These are phyloP conservation scores for Dermatemys mawii DNA, from an alignment of 2,113 vertebrate genomes.

Conservation along the genomic window DNA sequence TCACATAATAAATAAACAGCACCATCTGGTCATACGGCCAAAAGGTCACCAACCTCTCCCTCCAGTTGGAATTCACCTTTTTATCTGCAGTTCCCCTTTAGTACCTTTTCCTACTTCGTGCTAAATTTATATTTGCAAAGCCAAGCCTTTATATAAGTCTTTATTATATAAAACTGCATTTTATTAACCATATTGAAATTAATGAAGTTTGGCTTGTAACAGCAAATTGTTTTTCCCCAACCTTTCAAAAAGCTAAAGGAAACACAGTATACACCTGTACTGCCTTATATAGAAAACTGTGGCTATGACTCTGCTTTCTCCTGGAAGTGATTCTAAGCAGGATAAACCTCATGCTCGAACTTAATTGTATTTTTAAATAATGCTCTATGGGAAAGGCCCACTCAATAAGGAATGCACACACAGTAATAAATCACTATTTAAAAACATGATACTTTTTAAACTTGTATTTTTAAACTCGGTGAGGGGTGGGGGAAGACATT, in stretches of 20 bases:
- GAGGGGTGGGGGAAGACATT: neutral
- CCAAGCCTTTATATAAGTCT: neutral
- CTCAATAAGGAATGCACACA: neutral
- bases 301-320: neutral
- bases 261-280: neutral
- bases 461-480: neutral
- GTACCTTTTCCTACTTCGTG: neutral
- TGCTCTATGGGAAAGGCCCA: neutral
- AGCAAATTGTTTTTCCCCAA: neutral
- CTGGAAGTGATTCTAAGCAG: neutral
- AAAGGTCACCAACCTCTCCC: neutral
- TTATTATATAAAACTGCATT: neutral
- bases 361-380: slow-evolving; percentile 47
- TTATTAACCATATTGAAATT: neutral
- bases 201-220: neutral
- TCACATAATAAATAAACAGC: neutral
- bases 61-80: neutral
- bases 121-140: neutral
- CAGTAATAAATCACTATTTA: neutral
- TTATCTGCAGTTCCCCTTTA: neutral
- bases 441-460: neutral
- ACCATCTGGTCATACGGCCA: neutral
- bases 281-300: neutral
- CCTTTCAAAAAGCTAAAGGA: neutral
- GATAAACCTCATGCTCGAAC: neutral